Base-by-base conservation (phyloP, 2,113 vertebrate genomes). In the Macquaria ambigua region DNA sequence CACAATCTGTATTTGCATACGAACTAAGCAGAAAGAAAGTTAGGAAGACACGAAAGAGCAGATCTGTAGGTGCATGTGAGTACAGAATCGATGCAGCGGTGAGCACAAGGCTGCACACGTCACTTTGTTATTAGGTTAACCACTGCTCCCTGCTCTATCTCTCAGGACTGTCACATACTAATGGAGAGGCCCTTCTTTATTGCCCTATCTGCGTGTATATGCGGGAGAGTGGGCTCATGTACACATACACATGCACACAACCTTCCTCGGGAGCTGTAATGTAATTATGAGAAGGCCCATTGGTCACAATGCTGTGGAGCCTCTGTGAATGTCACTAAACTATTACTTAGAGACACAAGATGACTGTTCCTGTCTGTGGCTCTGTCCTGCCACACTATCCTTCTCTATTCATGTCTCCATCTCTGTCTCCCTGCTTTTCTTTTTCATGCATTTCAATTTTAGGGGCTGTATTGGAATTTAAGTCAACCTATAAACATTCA, bases 341-440 rank as follows among this genome's bases (percentile, higher is more conserved):
- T 82, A 84, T 90, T 87, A 87, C 84, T 90, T 83, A 82, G 53
- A 66, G 66, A 86, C 79, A 87, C 77, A 88, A 59, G 59, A 41
- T 10, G 59, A 23, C 41, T 25, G 25, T 10, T 66, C 64, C 75
- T 88, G 66, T 82, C 73, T 73, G 61, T 72, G 61, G 11, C 34
- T 78, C 34, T 43, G 52, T 86, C 39, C 55, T 53, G 41, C 39
- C 20, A 4, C 41, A 43, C n/a, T 34, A 23, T 79, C 48, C 10
- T 1, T 76, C 16, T 79, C 18, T 50, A 53, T 87, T 73, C 62
- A 18, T 66, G n/a, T 82, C 82, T 83, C 6, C 23, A 23, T n/a
- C 9, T 46, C 52, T 66, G 48, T 20, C 6, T 55, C 0, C 1
- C 20, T 59, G 11, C 8, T 20, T 62, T 37, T 78, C 1, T 46